These are phyloP conservation scores for Platysteira castanea DNA, from an alignment of 2,113 vertebrate species.

Conservation along the genomic window DNA sequence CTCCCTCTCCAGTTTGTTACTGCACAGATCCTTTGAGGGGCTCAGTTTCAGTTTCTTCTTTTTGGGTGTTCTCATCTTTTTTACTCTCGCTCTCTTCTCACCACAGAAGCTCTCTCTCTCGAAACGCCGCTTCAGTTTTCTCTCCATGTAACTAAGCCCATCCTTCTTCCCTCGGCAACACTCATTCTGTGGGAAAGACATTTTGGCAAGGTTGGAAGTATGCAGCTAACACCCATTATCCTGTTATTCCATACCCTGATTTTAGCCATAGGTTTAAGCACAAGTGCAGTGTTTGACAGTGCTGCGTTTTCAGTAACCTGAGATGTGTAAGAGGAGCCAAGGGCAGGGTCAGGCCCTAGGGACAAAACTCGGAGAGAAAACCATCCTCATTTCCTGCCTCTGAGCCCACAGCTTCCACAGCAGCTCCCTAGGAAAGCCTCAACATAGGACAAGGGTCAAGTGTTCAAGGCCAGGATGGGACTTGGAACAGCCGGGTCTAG, in stretches of 20 bases:
- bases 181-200: slow-evolving; percentile 63
- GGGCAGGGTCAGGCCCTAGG: neutral
- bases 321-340: neutral
- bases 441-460: neutral
- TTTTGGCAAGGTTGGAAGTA: neutral
- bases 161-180: slow-evolving; percentile 77
- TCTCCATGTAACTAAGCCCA: slow-evolving; percentile 72
- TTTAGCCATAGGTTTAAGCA: neutral
- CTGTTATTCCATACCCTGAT: neutral
- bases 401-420: neutral
- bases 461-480: neutral
- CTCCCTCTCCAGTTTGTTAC: slow-evolving; percentile 70
- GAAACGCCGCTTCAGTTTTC: slow-evolving; percentile 84
- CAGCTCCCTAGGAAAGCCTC: neutral
- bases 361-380: neutral
- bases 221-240: neutral
- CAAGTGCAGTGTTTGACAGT: neutral
- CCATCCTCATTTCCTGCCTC: neutral
- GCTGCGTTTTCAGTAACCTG: neutral
- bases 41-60: slow-evolving; percentile 85
- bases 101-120: slow-evolving; percentile 74
- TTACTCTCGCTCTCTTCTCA: slow-evolving; percentile 76
- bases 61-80: slow-evolving; percentile 76
- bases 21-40: slow-evolving; percentile 69
- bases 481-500: neutral